Conservation (phyloP, 2,113 vertebrate species). For the Epinephelus cyanopodus region DNA sequence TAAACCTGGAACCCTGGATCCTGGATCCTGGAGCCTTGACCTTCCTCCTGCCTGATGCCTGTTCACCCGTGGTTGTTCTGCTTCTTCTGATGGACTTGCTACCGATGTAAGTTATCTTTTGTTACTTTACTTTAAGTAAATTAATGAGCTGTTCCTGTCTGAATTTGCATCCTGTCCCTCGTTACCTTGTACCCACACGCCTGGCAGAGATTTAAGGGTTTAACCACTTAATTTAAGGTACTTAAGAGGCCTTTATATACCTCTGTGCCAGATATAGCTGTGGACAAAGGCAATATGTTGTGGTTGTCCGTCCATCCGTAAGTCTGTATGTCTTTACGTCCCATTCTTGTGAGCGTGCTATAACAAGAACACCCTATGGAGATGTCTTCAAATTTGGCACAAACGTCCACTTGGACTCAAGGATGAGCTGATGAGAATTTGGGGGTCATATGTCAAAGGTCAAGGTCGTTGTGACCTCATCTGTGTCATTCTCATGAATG, state of each 20-base stretch:
- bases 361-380: too few species aligned
- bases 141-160: neutral
- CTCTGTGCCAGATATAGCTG: too few species aligned
- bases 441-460: too few species aligned
- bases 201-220: neutral
- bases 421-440: too few species aligned
- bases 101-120: neutral
- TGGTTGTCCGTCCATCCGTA: too few species aligned
- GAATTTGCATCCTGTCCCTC: neutral
- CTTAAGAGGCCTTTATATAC: neutral
- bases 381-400: too few species aligned
- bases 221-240: neutral
- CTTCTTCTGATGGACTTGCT: neutral
- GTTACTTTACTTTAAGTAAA: neutral
- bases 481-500: too few species aligned
- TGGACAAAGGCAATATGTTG: too few species aligned
- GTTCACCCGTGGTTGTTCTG: neutral
- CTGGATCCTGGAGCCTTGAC: neutral
- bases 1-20: neutral
- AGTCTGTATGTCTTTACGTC: too few species aligned
- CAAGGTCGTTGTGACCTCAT: too few species aligned
- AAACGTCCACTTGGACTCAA: too few species aligned
- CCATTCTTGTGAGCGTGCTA: too few species aligned
- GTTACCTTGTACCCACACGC: neutral
- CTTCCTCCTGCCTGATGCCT: neutral